Conservation (phyloP, 35 echinoderm and acorn worm species). For the Amphiura filiformis region DNA sequence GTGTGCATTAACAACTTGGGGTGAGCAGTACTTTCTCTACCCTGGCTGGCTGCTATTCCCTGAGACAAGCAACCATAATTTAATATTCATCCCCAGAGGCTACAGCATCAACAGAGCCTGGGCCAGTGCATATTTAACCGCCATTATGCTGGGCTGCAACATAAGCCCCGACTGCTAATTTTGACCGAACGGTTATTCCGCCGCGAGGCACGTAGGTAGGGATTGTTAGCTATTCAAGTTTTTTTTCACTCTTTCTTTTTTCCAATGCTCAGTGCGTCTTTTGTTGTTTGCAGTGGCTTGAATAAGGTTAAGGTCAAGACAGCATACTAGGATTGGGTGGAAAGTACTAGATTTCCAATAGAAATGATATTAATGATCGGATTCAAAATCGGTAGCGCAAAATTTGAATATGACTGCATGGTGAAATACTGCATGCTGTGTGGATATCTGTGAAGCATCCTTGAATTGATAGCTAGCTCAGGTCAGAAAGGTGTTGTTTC, state of each 20-base stretch:
- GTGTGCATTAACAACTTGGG: neutral
- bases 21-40: neutral
- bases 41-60: neutral
- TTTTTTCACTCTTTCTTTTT: neutral
- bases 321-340: neutral
- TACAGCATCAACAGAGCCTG: slow-evolving; percentile 2
- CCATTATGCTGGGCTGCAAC: neutral
- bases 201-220: neutral
- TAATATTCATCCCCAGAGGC: slow-evolving; percentile 5
- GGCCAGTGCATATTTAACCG: slow-evolving; percentile 3
- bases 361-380: neutral
- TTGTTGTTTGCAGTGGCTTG: neutral
- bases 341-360: neutral
- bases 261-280: neutral
- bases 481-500: no score
- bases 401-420: no score
- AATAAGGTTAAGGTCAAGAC: neutral
- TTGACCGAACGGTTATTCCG: slow-evolving; percentile 5
- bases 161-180: slow-evolving; percentile 11
- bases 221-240: neutral
- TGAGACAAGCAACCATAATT: slow-evolving; percentile 2
- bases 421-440: no score
- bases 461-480: no score
- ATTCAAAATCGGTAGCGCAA: neutral
- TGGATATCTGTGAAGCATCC: no score